A percentile compares a stretch with the other conserved stretches of the same genome.
Conservation (phyloP, 2,797 vertebrate species). For the Tapera naevia region DNA sequence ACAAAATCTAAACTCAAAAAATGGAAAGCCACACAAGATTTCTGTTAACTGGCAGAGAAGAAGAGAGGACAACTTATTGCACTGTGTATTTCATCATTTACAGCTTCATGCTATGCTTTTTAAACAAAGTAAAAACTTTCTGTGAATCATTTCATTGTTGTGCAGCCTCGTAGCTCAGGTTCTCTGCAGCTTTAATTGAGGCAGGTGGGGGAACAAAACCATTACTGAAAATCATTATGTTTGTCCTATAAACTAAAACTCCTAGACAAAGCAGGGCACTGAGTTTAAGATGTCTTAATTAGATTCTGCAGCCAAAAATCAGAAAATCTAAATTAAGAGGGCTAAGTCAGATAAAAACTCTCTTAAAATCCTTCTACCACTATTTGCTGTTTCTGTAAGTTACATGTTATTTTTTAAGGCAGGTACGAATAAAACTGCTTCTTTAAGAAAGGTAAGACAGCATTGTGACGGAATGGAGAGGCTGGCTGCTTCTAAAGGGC, state of each 20-base stretch:
- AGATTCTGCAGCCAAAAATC: slow-evolving; percentile 57
- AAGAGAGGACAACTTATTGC: neutral
- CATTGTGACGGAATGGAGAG: neutral
- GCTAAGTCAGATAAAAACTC: slow-evolving; percentile 19
- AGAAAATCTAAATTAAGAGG: slow-evolving; percentile 54
- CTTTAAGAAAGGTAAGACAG: neutral
- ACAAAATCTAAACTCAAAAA: neutral
- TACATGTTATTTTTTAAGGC: neutral
- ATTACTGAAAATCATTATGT: slow-evolving; percentile 43
- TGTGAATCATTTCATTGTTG: neutral
- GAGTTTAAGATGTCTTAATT: slow-evolving; percentile 55
- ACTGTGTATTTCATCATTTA: neutral
- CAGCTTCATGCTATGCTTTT: neutral
- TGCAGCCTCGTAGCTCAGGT: neutral
- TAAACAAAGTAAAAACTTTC: neutral
- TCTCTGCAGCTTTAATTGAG: slow-evolving; percentile 25
- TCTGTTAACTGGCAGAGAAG: neutral
- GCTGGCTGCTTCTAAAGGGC: neutral
- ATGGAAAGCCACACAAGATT: neutral
- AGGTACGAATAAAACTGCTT: neutral
- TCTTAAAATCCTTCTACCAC: neutral
- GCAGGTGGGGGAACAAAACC: neutral
- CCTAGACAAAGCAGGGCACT: slow-evolving; percentile 22
- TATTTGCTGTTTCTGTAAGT: neutral
- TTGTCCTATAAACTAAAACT: slow-evolving; percentile 56